A percentile compares a stretch with the other conserved stretches of the same genome.
Conservation (phyloP, 2,113 vertebrate species). For the Tachysurus vachellii region DNA sequence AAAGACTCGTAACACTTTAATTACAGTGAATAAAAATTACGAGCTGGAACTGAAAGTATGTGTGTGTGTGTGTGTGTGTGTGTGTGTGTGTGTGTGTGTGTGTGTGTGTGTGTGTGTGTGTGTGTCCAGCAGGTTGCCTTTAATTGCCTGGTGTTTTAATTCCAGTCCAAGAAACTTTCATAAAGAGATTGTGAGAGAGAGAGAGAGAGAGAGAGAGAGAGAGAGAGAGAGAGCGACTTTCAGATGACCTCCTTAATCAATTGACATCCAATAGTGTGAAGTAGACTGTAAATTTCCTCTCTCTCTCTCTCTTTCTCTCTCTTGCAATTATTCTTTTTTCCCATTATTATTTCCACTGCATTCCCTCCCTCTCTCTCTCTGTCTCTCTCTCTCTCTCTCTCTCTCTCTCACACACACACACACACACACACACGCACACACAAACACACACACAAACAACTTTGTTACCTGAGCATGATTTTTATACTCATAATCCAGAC, state of each 20-base stretch:
- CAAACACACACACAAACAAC: constrained; percentile 13
- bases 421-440: constrained; percentile 10
- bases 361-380: not conserved
- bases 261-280: constrained; percentile 63
- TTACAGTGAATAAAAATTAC: constrained; percentile 71
- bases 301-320: not conserved
- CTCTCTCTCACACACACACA: not conserved
- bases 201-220: constrained; percentile 8
- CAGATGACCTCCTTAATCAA: constrained; percentile 74
- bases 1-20: constrained; percentile 68
- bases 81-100: constrained; percentile 34
- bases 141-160: constrained; percentile 71
- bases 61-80: constrained; percentile 24
- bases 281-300: constrained; percentile 38
- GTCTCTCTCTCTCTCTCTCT: not conserved
- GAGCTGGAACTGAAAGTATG: constrained; percentile 60
- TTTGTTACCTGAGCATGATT: not conserved
- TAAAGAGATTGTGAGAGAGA: constrained; percentile 40
- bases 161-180: constrained; percentile 55
- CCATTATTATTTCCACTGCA: no score
- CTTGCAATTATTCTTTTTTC: not conserved
- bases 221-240: constrained; percentile 63
- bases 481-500: constrained; percentile 12
- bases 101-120: constrained; percentile 26
- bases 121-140: constrained; percentile 61